These are phyloP conservation scores for Eurosta solidaginis DNA, from an alignment of 1,140 invertebrate species.

Conservation along the genomic window DNA sequence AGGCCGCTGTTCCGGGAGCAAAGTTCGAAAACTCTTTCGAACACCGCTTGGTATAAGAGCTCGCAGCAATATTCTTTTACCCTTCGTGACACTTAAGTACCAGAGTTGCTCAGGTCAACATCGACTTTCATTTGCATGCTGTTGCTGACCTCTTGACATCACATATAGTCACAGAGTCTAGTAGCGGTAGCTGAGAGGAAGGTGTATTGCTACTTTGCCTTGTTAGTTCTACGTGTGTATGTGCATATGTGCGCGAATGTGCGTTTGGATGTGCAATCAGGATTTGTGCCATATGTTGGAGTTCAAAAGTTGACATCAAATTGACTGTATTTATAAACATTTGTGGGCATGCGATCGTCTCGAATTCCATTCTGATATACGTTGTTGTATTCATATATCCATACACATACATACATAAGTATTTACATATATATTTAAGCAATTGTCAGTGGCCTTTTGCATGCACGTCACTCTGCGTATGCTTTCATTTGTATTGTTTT, in stretches of 20 bases:
- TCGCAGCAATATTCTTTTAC: not conserved
- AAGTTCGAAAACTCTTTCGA: too few species aligned
- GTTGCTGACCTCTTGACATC: slow-evolving; percentile 9
- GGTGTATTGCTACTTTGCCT: not conserved
- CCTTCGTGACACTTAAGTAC: not conserved
- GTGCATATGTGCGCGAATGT: not conserved
- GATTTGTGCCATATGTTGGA: slow-evolving; percentile 4
- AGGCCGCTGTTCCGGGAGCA: too few species aligned
- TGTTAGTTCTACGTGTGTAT: not conserved
- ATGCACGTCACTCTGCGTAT: not conserved
- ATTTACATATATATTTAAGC: not conserved
- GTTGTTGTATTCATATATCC: not conserved
- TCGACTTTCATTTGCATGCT: not conserved
- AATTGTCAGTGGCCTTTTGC: not conserved
- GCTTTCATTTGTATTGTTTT: not conserved
- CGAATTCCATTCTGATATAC: not conserved
- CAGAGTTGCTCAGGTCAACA: not conserved
- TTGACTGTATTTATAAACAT: slow-evolving; percentile 27
- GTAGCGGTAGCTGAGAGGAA: not conserved
- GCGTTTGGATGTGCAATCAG: not conserved
- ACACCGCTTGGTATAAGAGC: too few species aligned
- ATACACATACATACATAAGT: not conserved
- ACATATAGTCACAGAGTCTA: not conserved
- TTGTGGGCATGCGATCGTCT: not conserved
- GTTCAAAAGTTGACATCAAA: slow-evolving; percentile 17